Evolutionary conservation across 2,113 vertebrate genomes (phyloP).

Genomic region (Rhinoderma darwinii): DNA sequence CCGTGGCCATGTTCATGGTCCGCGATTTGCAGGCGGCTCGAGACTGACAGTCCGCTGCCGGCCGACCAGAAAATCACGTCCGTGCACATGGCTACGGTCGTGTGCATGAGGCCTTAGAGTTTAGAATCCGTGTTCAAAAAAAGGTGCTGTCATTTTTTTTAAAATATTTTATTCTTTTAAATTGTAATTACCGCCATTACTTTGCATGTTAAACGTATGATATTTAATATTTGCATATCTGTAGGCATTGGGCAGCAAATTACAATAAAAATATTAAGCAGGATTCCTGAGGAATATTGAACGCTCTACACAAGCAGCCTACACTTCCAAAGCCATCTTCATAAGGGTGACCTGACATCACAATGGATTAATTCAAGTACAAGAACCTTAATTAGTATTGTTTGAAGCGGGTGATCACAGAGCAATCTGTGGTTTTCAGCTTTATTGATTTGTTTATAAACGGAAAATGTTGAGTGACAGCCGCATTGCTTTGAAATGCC

Average conservation of each 20-base stretch:
- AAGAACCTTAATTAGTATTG: conserved; percentile 45
- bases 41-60: too few species aligned
- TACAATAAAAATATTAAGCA: neutral
- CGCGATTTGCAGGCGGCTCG: too few species aligned
- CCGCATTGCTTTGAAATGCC: neutral
- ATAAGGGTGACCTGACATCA: conserved; percentile 45
- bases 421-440: conserved; percentile 17
- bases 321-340: neutral
- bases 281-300: neutral
- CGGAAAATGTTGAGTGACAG: conserved; percentile 32
- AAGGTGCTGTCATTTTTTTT: too few species aligned
- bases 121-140: too few species aligned
- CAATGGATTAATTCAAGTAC: conserved; percentile 35
- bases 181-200: neutral
- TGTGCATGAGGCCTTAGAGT: too few species aligned
- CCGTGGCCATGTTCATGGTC: too few species aligned
- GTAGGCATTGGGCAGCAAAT: neutral
- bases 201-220: neutral
- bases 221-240: neutral
- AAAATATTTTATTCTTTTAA: neutral
- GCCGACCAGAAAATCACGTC: too few species aligned
- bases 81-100: too few species aligned
- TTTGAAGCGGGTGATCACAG: conserved; percentile 27
- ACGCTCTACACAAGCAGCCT: neutral
- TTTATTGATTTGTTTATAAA: conserved; percentile 19